Evolutionary conservation across 2,888 invertebrate species (phyloP), one percentile per base, ranked within the genome.

Genomic region (Pterostichus niger): DNA sequence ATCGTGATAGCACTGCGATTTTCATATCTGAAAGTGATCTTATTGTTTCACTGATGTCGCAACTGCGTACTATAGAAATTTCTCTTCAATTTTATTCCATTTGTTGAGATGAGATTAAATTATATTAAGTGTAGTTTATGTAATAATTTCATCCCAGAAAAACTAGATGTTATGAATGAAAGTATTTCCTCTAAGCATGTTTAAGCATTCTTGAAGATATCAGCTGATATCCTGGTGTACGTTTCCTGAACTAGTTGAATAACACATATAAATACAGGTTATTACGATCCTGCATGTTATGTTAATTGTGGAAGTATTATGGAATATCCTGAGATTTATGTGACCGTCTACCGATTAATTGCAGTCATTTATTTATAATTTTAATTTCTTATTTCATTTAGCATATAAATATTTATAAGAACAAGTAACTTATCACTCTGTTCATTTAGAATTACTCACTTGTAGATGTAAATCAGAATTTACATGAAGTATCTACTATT

Each of bases 11-110:
- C 46, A 52, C 17, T 17, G 52, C 31, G 17, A 17, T 75, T 75
- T 52, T 52, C 52, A 52, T 75, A 75, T 75, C 75, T 75, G 52
- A 75, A 75, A 75, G 75, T 75, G 75, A 75, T 75, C 75, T 75
- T 75, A 75, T 75, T 75, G 52, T 75, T 46, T 75, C 46, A 49
- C 49, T 15, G 11, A 40, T 71, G 71, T 40, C 17, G 71, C 71
- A 71, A 71, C n/a, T 17, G 13, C 40, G 40, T 40, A 9, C 40
- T 40, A 6, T 40, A 9, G 40, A 40, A 49, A 49, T 49, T 49
- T 49, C 49, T 49, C 49, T 49, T 49, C 0, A 49, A 49, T 6
- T 49, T 49, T 9, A 1, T 40, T 3, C 40, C 0, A 40, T 0
- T 40, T 0, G 6, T 40, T 40, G 9, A 40, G 40, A 40, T 3